Evolutionary conservation across 35 echinoderm and acorn worm species (phyloP).

Genomic region (Stichopus chloronotus): DNA sequence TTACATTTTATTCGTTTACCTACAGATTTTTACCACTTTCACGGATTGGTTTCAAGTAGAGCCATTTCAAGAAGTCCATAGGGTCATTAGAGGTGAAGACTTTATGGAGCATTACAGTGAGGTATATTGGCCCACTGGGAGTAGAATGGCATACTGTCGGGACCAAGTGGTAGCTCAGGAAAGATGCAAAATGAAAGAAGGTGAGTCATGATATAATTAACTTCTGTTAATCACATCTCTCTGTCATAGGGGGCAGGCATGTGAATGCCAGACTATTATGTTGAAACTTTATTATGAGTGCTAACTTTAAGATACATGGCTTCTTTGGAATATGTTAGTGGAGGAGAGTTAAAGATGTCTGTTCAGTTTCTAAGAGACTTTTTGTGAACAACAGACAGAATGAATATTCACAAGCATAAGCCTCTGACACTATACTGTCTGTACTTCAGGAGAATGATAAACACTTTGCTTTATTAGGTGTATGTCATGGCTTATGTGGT

Average conservation of each 20-base stretch:
- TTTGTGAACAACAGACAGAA: no score
- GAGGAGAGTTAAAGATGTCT: neutral
- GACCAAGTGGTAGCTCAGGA: neutral
- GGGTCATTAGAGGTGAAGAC: constrained; percentile 18
- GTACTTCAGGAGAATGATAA: no score
- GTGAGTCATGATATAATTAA: neutral
- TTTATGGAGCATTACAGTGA: neutral
- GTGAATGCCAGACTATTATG: neutral
- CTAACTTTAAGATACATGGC: neutral
- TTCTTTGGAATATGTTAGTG: neutral
- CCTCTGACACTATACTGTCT: no score
- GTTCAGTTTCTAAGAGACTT: neutral
- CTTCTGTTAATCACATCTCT: neutral
- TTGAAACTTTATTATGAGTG: neutral
- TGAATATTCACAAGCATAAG: no score
- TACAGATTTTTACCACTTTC: neutral
- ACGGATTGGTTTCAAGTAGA: constrained; percentile 38
- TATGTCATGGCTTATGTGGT: no score
- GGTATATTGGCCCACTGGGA: neutral
- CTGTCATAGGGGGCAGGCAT: neutral
- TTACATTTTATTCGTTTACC: neutral
- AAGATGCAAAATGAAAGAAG: neutral
- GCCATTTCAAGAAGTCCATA: constrained; percentile 33
- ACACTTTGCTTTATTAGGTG: no score
- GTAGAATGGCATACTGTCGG: constrained; percentile 18